Percentiles rank a stretch among this genome's conserved stretches.
These are phyloP conservation scores for Galerucella calmariensis DNA, from an alignment of 2,888 invertebrate species.

Conservation along the genomic window DNA sequence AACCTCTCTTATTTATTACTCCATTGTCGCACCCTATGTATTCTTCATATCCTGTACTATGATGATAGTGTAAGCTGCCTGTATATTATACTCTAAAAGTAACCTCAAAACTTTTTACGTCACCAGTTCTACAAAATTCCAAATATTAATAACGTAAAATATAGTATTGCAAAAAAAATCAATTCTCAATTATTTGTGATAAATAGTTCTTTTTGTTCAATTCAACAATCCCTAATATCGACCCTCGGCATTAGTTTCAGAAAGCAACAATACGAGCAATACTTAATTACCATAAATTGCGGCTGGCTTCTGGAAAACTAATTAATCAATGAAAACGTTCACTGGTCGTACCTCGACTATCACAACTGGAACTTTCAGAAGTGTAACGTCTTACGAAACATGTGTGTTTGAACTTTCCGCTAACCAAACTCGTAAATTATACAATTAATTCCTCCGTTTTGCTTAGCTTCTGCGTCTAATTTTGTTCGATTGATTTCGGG, in stretches of 20 bases:
- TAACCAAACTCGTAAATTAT: conserved; percentile 29
- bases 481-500: conserved; percentile 6
- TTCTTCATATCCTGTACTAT: too few species aligned
- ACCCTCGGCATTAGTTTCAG: neutral
- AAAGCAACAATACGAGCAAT: conserved; percentile 20
- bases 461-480: neutral
- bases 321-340: conserved; percentile 31
- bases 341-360: conserved; percentile 20
- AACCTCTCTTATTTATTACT: too few species aligned
- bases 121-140: too few species aligned
- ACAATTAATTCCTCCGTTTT: conserved; percentile 30
- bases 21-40: too few species aligned
- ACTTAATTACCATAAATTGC: conserved; percentile 28
- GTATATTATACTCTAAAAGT: too few species aligned
- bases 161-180: neutral
- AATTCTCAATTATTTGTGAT: neutral
- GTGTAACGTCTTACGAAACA: conserved; percentile 19
- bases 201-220: neutral
- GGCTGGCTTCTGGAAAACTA: conserved; percentile 6
- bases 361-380: conserved; percentile 18
- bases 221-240: neutral
- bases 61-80: too few species aligned
- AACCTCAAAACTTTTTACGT: too few species aligned
- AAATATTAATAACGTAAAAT: too few species aligned
- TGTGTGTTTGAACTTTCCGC: conserved; percentile 20